Base-by-base conservation (phyloP, 2,888 invertebrate species). In the Acrobasis consociella region DNA sequence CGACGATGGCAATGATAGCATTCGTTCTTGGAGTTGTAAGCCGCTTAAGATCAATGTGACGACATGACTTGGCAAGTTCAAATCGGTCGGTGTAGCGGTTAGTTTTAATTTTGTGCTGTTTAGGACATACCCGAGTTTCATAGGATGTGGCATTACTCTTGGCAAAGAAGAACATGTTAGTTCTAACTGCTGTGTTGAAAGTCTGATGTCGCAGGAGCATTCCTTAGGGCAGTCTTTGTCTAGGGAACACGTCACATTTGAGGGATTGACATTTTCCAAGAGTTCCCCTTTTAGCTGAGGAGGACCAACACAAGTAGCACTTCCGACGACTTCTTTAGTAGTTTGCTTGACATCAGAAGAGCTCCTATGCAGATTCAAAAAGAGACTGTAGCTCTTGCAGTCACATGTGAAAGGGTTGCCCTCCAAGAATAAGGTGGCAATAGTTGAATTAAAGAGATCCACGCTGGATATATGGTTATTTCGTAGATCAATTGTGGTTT, bases 361-460 rank as follows among this genome's bases (percentile, higher is more conserved):
- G 13, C 15, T 55, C 3, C 39, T 55, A 10, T 16, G 64, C 37
- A 72, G n/a, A 10, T 50, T 62, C 50, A 37, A 60, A n/a, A 74
- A 51, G 22, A 60, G 63, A 2, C 52, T 63, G 1, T 58, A 38
- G 58, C 67, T 62, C n/a, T 22, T 63, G 62, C 80, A 79, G 46
- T 67, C 65, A 62, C 80, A 79, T 5, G 9, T 61, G 10, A 78
- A 52, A 13, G 71, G 72, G 62, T 80, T 78, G 11, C 37, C 13
- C 15, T 59, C 59, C 5, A 59, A 38, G 0, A 59, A 13, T n/a
- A 58, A 15, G 1, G 13, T 37, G 11, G 37, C 8, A 9, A 9
- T 15, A 49, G 9, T n/a, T 3, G 37, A 13, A 15, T 37, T 16
- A 9, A 15, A 31, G 3, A 59, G 11, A 7, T 37, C 10, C 10